Evolutionary conservation across 1,140 invertebrate genomes (phyloP).

Genomic region (Sminthurides bifidus): DNA sequence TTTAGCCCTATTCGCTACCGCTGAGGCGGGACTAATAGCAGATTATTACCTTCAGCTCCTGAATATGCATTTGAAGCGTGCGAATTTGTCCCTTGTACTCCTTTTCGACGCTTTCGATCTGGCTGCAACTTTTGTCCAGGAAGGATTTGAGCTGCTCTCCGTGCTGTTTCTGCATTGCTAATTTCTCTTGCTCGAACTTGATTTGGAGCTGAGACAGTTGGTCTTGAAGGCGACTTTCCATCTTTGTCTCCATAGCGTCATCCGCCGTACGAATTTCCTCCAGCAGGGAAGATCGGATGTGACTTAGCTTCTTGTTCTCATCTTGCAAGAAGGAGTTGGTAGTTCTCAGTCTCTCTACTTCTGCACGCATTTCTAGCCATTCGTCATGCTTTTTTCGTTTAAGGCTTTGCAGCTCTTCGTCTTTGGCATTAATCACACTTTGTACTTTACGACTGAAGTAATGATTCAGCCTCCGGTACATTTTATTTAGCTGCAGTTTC

Average conservation of each 20-base stretch:
- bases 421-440: background rate
- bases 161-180: background rate
- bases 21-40: no score
- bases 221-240: background rate
- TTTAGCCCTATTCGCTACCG: no score
- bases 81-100: constrained; percentile 3
- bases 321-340: background rate
- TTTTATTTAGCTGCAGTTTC: constrained; percentile 7
- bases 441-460: background rate
- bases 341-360: constrained; percentile 2
- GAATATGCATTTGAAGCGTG: background rate
- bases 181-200: constrained; percentile 5
- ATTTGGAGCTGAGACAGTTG: background rate
- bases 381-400: background rate
- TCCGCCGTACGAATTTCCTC: constrained; percentile 1
- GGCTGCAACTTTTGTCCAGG: constrained; percentile 1
- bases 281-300: background rate
- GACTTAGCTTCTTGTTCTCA: background rate
- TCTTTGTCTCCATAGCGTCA: background rate
- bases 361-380: background rate
- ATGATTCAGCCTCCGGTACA: constrained; percentile 1
- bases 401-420: background rate
- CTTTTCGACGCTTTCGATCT: background rate
- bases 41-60: constrained; percentile 2
- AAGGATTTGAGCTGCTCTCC: constrained; percentile 7